Evolutionary conservation across 2,888 invertebrate genomes (phyloP).

Genomic region (Suillia variegata): DNA sequence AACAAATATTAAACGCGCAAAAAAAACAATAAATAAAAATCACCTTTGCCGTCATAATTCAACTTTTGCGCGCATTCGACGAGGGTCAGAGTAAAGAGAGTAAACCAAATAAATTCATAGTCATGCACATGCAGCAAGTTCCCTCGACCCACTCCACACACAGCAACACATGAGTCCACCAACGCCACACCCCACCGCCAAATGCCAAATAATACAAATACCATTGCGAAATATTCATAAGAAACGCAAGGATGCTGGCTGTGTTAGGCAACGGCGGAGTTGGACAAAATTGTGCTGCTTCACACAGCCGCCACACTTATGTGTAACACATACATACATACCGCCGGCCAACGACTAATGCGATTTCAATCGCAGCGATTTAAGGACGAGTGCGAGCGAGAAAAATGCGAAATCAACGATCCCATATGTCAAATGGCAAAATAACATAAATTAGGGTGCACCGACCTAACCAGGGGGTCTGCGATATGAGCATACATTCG

Average conservation of each 20-base stretch:
- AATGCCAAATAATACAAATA: background rate
- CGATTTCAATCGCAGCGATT: background rate
- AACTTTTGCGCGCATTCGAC: constrained; percentile 27
- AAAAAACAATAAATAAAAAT: constrained; percentile 45
- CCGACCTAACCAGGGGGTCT: too few species aligned
- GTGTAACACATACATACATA: too few species aligned
- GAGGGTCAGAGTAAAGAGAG: too few species aligned
- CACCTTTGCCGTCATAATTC: constrained; percentile 44
- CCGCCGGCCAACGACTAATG: background rate
- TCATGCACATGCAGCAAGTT: constrained; percentile 33
- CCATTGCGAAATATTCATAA: constrained; percentile 11
- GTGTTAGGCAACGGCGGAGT: too few species aligned
- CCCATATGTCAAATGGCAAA: constrained; percentile 7
- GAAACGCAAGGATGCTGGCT: constrained; percentile 5
- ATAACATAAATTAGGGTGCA: constrained; percentile 17
- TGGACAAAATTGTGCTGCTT: too few species aligned
- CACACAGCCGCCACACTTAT: too few species aligned
- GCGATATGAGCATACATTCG: constrained; percentile 16
- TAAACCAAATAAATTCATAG: constrained; percentile 49
- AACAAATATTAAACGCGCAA: background rate
- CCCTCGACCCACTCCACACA: background rate
- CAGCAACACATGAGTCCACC: background rate
- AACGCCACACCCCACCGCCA: background rate
- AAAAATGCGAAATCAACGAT: constrained; percentile 4
- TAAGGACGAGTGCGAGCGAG: background rate